Base-by-base conservation (phyloP, 2,797 vertebrate genomes). In the Nyctibius grandis region DNA sequence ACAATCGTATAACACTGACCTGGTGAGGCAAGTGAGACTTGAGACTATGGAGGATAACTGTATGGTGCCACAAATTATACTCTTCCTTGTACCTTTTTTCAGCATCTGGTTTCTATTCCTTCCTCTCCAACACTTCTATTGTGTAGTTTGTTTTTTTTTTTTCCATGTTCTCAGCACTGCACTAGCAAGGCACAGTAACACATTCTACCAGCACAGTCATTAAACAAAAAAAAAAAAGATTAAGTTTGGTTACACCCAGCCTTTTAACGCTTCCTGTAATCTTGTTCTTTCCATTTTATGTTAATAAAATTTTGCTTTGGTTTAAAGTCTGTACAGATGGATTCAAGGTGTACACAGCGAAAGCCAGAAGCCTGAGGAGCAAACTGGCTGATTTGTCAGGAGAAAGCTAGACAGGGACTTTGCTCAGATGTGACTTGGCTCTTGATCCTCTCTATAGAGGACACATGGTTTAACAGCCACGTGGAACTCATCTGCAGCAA, bases 61-160 rank as follows among this genome's bases (percentile, higher is more conserved):
- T 33, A 25, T 6, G 9, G 61, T 79, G 67, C 8, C 59, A 85
- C 85, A 83, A 92, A 79, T 82, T 45, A 51, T 50, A n/a, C 42
- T 51, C 45, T 9, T 51, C 45, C 38, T 59, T 64, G 9, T 44
- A 36, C 12, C 7, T 42, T 73, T 88, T 56, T 56, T 38, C 56
- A 95, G 34, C 34, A 69, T 89, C 61, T 93, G 47, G 13, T 89
- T 91, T 87, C 44, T 54, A 44, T 91, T 93, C 64, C 12, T 59
- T 21, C 26, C 94, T 70, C 48, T 73, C 15, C 26, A 72, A 21
- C 26, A 17, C 4, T 31, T 91, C 33, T 54, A 2, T 68, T 64
- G 73, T 78, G 16, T 28, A 28, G 33, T 45, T 86, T 45, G 40
- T 40, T 9, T 2, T 1, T 3, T 11, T 25, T 78, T 81, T 91